Percentiles rank a stretch among this genome's conserved stretches.
phyloP scores from a whole-genome alignment of 2,113 vertebrate species.

The Grantiella picta region DNA sequence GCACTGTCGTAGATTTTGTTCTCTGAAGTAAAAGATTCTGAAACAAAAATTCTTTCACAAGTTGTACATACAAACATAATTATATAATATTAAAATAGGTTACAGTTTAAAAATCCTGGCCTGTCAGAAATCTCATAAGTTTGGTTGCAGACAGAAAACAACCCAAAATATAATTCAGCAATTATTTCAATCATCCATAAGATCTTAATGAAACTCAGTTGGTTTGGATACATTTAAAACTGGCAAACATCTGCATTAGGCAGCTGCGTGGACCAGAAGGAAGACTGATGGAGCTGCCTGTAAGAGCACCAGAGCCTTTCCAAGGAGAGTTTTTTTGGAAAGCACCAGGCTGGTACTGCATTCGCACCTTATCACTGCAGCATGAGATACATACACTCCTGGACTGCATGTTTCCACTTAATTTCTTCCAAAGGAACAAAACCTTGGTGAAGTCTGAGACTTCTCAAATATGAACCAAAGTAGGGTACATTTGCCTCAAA shows the following conservation, averaged over 20 bases:
- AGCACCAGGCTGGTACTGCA: background rate
- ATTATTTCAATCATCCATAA: background rate
- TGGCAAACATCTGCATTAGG: background rate
- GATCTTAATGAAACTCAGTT: background rate
- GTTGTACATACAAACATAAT: background rate
- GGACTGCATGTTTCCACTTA: fast-evolving
- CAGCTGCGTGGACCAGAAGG: background rate
- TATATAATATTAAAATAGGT: background rate
- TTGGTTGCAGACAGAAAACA: background rate
- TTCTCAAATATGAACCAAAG: background rate
- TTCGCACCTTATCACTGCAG: background rate
- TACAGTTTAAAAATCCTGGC: background rate
- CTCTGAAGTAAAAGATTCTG: background rate
- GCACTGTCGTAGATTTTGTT: background rate
- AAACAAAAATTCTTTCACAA: background rate
- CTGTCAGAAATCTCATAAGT: fast-evolving
- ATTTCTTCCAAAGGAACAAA: background rate
- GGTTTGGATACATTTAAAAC: background rate
- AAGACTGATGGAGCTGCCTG: background rate
- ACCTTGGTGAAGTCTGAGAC: background rate
- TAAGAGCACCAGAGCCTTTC: background rate
- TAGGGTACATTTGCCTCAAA: background rate
- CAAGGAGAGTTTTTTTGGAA: background rate
- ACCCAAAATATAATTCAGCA: background rate
- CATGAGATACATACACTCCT: fast-evolving